A percentile compares a stretch with the other conserved stretches of the same genome.
These are phyloP conservation scores for Apocheima hispidaria DNA, from an alignment of 2,888 invertebrate species.

Conservation along the genomic window DNA sequence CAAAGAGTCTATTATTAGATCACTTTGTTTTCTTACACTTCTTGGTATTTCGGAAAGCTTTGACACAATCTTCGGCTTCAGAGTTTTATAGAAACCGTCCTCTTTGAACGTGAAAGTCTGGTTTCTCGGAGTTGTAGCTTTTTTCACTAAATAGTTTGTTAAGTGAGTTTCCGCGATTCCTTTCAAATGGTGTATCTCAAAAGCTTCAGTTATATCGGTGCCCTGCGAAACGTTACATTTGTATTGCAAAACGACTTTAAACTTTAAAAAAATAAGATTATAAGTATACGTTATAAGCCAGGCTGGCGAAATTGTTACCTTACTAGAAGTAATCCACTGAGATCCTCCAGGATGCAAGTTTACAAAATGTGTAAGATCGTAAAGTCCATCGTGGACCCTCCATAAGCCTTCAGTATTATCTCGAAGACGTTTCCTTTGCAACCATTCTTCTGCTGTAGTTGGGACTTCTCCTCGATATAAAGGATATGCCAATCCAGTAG, in stretches of 20 bases:
- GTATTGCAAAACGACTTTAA: background rate
- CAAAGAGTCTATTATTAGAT: background rate
- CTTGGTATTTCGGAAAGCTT: background rate
- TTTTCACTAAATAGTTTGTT: conserved; percentile 53
- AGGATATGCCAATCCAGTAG: background rate
- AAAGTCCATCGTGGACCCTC: conserved; percentile 92
- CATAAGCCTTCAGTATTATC: conserved; percentile 92
- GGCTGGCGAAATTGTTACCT: background rate
- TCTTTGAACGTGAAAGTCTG: conserved; percentile 90
- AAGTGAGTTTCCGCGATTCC: conserved; percentile 87
- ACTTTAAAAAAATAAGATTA: background rate
- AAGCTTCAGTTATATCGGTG: conserved; percentile 88
- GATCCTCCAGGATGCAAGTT: background rate
- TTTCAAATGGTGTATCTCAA: conserved; percentile 86
- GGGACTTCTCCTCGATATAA: background rate
- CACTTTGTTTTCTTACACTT: background rate
- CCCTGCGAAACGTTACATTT: conserved; percentile 63
- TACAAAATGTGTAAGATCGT: conserved; percentile 88
- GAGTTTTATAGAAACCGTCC: conserved; percentile 69
- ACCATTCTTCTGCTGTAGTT: conserved; percentile 76
- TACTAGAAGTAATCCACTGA: background rate
- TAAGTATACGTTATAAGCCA: background rate
- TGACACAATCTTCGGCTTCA: background rate
- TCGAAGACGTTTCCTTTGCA: conserved; percentile 87
- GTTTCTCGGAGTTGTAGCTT: conserved; percentile 87